These are phyloP conservation scores for Acanthosoma haemorrhoidale DNA, from an alignment of 2,888 invertebrate genomes.

Conservation along the genomic window DNA sequence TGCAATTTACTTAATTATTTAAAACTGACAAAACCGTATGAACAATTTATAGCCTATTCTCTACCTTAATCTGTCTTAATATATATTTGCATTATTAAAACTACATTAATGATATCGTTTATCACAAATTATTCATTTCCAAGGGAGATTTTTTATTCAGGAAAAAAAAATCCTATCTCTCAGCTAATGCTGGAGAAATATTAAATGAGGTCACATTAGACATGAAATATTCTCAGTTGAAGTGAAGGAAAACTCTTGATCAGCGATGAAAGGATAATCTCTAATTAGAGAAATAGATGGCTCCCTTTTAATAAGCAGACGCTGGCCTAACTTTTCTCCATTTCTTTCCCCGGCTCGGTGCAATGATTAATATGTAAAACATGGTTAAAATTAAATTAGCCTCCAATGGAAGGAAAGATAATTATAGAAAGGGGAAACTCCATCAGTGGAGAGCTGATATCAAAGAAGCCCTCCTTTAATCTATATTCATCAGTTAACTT, in stretches of 20 bases:
- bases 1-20: too few species aligned
- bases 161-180: neutral
- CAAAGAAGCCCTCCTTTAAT: constrained; percentile 9
- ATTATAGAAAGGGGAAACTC: neutral
- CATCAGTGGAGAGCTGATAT: neutral
- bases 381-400: constrained; percentile 2
- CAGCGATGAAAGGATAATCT: constrained; percentile 2
- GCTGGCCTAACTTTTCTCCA: neutral
- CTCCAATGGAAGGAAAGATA: neutral
- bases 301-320: constrained; percentile 5
- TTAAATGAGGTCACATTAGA: neutral
- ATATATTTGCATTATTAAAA: too few species aligned
- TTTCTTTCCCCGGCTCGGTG: constrained; percentile 1
- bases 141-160: too few species aligned
- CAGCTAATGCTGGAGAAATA: neutral
- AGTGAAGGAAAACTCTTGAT: neutral
- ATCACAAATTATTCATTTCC: too few species aligned
- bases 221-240: neutral
- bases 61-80: too few species aligned
- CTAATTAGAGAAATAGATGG: constrained; percentile 4
- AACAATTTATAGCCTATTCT: too few species aligned
- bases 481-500: constrained; percentile 14
- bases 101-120: too few species aligned
- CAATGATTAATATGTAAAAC: constrained; percentile 12
- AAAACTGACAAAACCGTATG: too few species aligned